Percentiles rank a stretch among this genome's conserved stretches.
Evolutionary conservation across 2,113 vertebrate genomes (phyloP).

Genomic region (Rhombomys opimus): DNA sequence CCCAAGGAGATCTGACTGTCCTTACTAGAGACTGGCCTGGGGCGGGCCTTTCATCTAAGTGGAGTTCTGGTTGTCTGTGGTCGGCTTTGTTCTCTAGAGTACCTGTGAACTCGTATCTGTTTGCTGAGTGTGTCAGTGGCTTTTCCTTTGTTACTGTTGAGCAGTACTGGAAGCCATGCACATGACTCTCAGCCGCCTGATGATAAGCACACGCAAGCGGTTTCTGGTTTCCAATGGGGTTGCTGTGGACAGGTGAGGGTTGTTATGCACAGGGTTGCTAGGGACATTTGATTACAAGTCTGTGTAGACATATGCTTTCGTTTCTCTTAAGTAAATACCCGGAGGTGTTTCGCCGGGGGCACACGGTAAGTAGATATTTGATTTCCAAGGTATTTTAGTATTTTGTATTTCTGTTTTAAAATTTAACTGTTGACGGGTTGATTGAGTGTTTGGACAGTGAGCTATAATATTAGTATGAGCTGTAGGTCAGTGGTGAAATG

Average conservation of each 20-base stretch:
- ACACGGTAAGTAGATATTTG: conserved; percentile 5
- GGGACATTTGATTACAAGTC: not conserved
- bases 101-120: not conserved
- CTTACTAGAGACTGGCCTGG: not conserved
- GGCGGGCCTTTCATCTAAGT: not conserved
- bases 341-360: not conserved
- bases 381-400: conserved; percentile 27
- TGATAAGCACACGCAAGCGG: not conserved
- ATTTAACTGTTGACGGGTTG: conserved; percentile 21
- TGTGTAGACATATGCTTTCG: conserved; percentile 4
- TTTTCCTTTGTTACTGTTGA: not conserved
- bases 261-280: not conserved
- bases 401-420: conserved; percentile 50
- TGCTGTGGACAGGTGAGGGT: not conserved
- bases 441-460: not conserved
- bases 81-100: not conserved
- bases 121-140: not conserved
- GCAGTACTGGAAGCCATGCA: not conserved
- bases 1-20: not conserved
- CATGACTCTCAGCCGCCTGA: not conserved
- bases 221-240: not conserved
- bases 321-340: conserved; percentile 59
- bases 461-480: not conserved
- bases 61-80: not conserved
- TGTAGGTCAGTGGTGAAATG: conserved; percentile 13